Evolutionary conservation across 2,888 invertebrate species (phyloP).

Genomic region (Protophormia terraenovae): DNA sequence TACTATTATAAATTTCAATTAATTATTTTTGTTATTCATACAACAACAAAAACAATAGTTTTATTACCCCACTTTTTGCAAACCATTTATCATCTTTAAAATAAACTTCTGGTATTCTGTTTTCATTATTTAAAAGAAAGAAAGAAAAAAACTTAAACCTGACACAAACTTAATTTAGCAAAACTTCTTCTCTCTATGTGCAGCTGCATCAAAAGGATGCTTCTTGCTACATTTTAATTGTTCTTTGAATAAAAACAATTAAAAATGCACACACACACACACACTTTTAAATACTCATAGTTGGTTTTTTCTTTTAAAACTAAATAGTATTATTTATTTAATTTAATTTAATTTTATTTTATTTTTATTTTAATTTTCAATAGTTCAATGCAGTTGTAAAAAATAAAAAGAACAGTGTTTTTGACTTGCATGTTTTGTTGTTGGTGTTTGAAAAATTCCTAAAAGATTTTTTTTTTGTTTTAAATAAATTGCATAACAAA

Average conservation of each 20-base stretch:
- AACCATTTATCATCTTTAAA: constrained; percentile 58
- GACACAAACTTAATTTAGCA: constrained; percentile 57
- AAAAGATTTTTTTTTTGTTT: neutral
- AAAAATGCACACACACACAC: constrained; percentile 6
- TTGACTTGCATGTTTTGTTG: neutral
- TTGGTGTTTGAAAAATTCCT: neutral
- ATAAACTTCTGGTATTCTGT: constrained; percentile 34
- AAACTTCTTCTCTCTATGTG: constrained; percentile 7
- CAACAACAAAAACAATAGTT: neutral
- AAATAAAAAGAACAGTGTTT: neutral
- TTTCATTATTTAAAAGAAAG: neutral
- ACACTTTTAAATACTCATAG: neutral
- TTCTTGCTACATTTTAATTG: constrained; percentile 37
- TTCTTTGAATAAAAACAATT: constrained; percentile 45
- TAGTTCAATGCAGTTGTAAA: constrained; percentile 3
- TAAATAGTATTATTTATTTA: constrained; percentile 14
- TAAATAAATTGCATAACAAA: constrained; percentile 26
- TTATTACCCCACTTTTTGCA: constrained; percentile 29
- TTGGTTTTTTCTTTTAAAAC: constrained; percentile 3
- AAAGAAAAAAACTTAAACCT: constrained; percentile 5
- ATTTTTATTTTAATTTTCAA: too few species aligned
- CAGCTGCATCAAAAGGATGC: constrained; percentile 7
- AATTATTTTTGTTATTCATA: constrained; percentile 2
- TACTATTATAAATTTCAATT: constrained; percentile 3
- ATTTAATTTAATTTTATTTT: too few species aligned